phyloP scores from a whole-genome alignment of 2,888 invertebrate species.

The Drosophila subsilvestris region DNA sequence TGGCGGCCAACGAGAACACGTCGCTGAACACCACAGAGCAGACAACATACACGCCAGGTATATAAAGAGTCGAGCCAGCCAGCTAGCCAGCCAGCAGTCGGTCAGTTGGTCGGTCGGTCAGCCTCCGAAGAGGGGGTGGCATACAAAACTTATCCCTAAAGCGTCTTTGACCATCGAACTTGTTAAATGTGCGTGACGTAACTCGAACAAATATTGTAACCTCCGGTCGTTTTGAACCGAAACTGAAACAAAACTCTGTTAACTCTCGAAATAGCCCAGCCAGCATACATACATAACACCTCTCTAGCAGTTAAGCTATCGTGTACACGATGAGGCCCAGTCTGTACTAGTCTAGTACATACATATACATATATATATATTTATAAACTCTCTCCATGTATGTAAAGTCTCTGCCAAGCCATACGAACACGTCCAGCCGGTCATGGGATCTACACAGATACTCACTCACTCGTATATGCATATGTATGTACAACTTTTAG shows the following conservation, averaged over 20 bases:
- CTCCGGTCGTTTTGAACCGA: slow-evolving; percentile 27
- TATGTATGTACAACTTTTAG: neutral
- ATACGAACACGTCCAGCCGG: slow-evolving; percentile 31
- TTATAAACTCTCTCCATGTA: slow-evolving; percentile 55
- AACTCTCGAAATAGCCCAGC: slow-evolving; percentile 12
- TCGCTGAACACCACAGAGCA: slow-evolving; percentile 84
- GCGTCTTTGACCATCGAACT: slow-evolving; percentile 82
- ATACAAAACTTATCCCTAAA: slow-evolving; percentile 52
- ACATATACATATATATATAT: too few relatives aligned
- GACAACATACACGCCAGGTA: slow-evolving; percentile 85
- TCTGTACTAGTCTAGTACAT: too few relatives aligned
- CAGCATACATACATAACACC: slow-evolving; percentile 26
- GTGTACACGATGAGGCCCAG: slow-evolving; percentile 38
- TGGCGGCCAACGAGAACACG: slow-evolving; percentile 83
- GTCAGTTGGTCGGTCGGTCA: slow-evolving; percentile 25
- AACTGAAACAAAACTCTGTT: slow-evolving; percentile 7
- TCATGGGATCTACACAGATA: slow-evolving; percentile 18
- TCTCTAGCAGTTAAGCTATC: slow-evolving; percentile 30
- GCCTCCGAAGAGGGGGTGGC: slow-evolving; percentile 53
- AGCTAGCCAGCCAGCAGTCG: neutral
- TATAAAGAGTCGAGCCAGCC: slow-evolving; percentile 65
- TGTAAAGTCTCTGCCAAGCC: slow-evolving; percentile 18
- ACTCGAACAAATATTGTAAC: slow-evolving; percentile 36
- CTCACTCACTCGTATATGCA: slow-evolving; percentile 2
- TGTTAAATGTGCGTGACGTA: slow-evolving; percentile 61